Evolutionary conservation across 1,140 invertebrate species (phyloP).

Genomic region (Brachionus plicatilis): DNA sequence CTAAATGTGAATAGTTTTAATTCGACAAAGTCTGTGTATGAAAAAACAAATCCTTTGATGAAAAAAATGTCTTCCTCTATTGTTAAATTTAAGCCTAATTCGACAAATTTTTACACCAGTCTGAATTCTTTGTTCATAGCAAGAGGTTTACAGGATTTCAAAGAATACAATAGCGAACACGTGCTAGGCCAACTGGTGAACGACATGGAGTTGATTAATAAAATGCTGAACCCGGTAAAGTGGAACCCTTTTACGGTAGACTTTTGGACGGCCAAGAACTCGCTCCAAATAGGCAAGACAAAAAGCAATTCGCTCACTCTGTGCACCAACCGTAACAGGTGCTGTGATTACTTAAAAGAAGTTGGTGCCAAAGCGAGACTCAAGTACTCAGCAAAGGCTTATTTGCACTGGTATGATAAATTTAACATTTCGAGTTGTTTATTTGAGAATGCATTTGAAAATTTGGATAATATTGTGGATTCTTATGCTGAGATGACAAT

Average conservation of each 20-base stretch:
- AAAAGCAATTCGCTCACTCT: slow-evolving; percentile 6
- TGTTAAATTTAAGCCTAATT: not conserved
- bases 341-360: not conserved
- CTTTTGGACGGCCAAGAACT: slow-evolving; percentile 9
- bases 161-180: not conserved
- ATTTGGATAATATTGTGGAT: not conserved
- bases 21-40: not conserved
- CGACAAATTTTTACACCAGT: not conserved
- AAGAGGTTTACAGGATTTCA: not conserved
- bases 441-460: slow-evolving; percentile 28
- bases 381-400: not conserved
- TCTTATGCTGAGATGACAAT: slow-evolving; percentile 6
- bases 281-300: not conserved
- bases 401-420: slow-evolving; percentile 34
- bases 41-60: not conserved
- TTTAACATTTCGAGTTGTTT: not conserved
- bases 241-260: slow-evolving; percentile 24
- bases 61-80: not conserved
- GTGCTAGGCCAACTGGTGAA: not conserved
- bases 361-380: not conserved
- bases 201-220: not conserved
- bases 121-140: slow-evolving; percentile 10
- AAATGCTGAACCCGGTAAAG: not conserved
- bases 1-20: not conserved
- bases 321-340: not conserved